Percentiles rank a stretch among this genome's conserved stretches.
Evolutionary conservation across 2,113 vertebrate species (phyloP).

Genomic region (Vombatus ursinus): DNA sequence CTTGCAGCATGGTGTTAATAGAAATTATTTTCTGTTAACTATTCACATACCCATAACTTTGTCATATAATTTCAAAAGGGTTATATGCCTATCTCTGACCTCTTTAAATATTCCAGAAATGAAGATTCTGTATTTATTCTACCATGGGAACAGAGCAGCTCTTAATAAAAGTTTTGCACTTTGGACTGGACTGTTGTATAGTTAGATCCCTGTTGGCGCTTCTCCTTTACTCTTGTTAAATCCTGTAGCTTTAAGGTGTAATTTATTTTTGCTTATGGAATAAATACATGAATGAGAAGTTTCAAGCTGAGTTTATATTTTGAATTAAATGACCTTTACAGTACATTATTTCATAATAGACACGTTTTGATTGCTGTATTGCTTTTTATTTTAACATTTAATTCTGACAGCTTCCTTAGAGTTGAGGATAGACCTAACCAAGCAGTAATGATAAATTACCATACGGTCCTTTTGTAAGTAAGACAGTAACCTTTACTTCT

Average conservation of each 20-base stretch:
- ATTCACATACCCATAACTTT: background rate
- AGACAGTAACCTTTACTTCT: background rate
- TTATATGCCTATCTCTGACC: constrained; percentile 45
- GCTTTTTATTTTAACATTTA: constrained; percentile 12
- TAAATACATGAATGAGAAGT: constrained; percentile 73
- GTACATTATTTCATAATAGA: constrained; percentile 22
- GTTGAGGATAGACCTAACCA: constrained; percentile 5
- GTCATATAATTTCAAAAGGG: constrained; percentile 48
- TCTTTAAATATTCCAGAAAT: constrained; percentile 45
- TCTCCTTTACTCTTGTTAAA: constrained; percentile 58
- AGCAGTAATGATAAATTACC: constrained; percentile 41
- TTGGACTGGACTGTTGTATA: constrained; percentile 40
- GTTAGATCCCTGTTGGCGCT: constrained; percentile 25
- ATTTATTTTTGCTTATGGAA: constrained; percentile 71
- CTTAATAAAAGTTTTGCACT: constrained; percentile 23
- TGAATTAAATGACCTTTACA: constrained; percentile 49
- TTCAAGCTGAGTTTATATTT: constrained; percentile 54
- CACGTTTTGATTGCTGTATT: background rate
- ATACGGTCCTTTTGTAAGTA: background rate
- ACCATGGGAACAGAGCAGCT: constrained; percentile 49
- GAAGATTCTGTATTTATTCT: constrained; percentile 67
- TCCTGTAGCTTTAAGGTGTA: constrained; percentile 56
- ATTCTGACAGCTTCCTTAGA: background rate
- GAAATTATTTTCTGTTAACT: constrained; percentile 29
- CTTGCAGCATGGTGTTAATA: constrained; percentile 42